These are phyloP conservation scores for Chalcosyrphus nemorum DNA, from an alignment of 2,888 invertebrate species.

Conservation along the genomic window DNA sequence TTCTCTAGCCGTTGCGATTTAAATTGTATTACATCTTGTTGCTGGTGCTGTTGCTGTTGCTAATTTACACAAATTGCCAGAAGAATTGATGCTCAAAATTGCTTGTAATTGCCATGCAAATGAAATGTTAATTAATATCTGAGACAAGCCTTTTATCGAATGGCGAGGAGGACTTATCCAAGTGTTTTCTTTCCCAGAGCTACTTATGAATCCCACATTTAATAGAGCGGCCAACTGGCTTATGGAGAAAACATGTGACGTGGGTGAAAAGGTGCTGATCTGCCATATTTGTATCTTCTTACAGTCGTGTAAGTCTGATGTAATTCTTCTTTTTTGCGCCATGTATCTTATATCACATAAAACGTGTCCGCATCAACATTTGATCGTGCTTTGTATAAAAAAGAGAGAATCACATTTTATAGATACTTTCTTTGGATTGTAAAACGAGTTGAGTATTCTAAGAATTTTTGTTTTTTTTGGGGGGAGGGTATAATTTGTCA, in stretches of 20 bases:
- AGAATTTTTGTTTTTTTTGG: too few relatives aligned
- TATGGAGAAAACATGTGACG: neutral
- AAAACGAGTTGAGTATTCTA: slow-evolving; percentile 1
- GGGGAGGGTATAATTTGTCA: neutral
- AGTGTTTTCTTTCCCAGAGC: slow-evolving; percentile 29
- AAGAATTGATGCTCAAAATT: slow-evolving; percentile 56
- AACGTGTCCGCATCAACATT: neutral
- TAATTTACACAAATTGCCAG: slow-evolving; percentile 56
- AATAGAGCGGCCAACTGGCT: neutral
- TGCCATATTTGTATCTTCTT: neutral
- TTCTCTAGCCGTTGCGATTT: slow-evolving; percentile 14
- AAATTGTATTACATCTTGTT: slow-evolving; percentile 32
- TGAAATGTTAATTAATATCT: slow-evolving; percentile 50
- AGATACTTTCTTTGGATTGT: neutral
- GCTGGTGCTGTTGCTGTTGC: slow-evolving; percentile 12
- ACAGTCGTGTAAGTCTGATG: neutral
- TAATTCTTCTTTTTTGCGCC: neutral
- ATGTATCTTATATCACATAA: neutral
- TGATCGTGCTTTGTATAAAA: neutral
- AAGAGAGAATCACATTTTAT: neutral
- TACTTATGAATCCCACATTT: slow-evolving; percentile 16
- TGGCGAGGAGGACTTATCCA: neutral
- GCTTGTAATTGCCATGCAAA: slow-evolving; percentile 57
- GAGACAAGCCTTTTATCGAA: slow-evolving; percentile 20
- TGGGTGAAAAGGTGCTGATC: slow-evolving; percentile 21